Base-by-base conservation (phyloP, 2,113 vertebrate species). In the Elgaria multicarinata region DNA sequence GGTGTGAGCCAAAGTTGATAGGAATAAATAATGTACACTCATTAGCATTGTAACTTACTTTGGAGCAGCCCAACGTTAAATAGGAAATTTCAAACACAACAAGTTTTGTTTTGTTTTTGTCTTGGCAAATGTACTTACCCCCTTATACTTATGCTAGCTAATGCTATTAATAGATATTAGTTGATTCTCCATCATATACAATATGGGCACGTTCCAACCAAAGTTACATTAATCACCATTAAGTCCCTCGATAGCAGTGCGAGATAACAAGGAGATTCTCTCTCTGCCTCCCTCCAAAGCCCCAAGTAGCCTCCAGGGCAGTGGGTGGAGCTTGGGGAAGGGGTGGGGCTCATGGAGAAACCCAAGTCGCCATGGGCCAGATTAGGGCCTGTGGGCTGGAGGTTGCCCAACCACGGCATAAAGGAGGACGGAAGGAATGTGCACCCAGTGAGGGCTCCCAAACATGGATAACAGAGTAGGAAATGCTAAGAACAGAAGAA, bases 1-100 rank as follows among this genome's bases (percentile, higher is more conserved):
- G 39, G 76, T 50, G 18, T 80, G 86, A 80, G 76, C 44, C 9
- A 87, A 87, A 87, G 77, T 53, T 71, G 77, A 55, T 69, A 71
- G 20, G 42, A 78, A 39, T 53, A 31, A 53, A 53, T 69, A 36
- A 83, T 42, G 39, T 22, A 42, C 50, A 53, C 22, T 74, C 6
- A n/a, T 53, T 50, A 36, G 13, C 44, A 46, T 22, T 80, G 58
- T 58, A 66, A 66, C 33, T 33, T 64, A 87, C 24, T 55, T 87
- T 80, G 39, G 64, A 69, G n/a, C 6, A 79, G 44, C 31, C n/a
- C 26, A 69, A 69, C 53, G 77, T 64, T 62, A 77, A 76, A n/a
- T 44, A 72, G 26, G 72, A 86, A 39, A 39, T 69, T 24, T 67
- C 62, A 67, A 46, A 67, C 28, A n/a, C 28, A 44, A 77, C 8